phyloP scores from a whole-genome alignment of 64 coral and sea anemone species.

The Porites australiensis region DNA sequence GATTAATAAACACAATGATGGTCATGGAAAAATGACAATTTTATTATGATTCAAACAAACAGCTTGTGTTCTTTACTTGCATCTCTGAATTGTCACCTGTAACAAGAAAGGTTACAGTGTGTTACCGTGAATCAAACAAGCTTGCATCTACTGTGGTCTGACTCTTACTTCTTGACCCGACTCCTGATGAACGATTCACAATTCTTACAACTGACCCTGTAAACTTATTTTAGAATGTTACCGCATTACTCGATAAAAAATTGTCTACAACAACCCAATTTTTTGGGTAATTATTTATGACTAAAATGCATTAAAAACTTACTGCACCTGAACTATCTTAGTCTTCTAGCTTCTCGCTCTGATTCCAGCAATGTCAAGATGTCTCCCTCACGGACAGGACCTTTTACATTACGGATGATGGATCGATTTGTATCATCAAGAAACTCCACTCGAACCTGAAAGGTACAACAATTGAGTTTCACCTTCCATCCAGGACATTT shows the following conservation, averaged over 20 bases:
- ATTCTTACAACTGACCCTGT: too few species aligned
- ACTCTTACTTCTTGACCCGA: too few species aligned
- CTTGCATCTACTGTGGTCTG: too few species aligned
- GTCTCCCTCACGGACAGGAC: conserved; percentile 94
- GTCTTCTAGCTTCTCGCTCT: conserved; percentile 96
- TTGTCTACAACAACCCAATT: too few species aligned
- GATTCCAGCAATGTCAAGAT: conserved; percentile 95
- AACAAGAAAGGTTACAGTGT: not conserved
- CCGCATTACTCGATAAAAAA: too few species aligned
- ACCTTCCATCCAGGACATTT: not conserved
- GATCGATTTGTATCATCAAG: conserved; percentile 98
- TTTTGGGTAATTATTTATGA: too few species aligned
- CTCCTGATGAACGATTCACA: too few species aligned
- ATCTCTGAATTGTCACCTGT: not conserved
- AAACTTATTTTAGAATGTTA: too few species aligned
- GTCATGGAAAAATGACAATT: not conserved
- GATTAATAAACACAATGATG: not conserved
- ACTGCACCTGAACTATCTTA: conserved; percentile 73
- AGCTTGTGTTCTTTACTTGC: not conserved
- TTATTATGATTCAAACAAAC: conserved; percentile 9
- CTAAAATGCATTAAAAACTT: not conserved
- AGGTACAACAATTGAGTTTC: not conserved
- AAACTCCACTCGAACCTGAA: conserved; percentile 96
- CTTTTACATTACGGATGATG: conserved; percentile 98
- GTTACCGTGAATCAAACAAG: not conserved